A percentile compares a stretch with the other conserved stretches of the same genome.
Evolutionary conservation across 2,797 vertebrate species (phyloP).

Genomic region (Cacajao melanocephalus): DNA sequence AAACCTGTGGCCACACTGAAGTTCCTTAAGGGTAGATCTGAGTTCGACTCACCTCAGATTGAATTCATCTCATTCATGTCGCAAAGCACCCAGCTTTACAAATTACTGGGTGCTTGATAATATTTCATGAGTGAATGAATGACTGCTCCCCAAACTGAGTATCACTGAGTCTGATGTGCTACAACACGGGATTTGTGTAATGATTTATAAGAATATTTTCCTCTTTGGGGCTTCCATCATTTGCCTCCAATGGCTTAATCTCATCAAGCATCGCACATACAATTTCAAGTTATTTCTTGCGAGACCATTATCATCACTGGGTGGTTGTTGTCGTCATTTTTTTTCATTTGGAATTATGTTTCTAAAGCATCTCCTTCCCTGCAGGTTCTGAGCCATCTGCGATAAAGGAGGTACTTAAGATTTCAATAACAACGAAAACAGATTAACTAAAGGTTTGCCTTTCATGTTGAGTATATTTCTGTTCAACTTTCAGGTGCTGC

Average conservation of each 20-base stretch:
- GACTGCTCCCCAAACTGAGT: background rate
- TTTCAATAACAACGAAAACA: constrained; percentile 69
- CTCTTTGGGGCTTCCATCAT: constrained; percentile 22
- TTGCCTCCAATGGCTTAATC: constrained; percentile 68
- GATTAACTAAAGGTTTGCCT: constrained; percentile 69
- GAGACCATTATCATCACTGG: constrained; percentile 45
- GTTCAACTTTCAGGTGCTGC: constrained; percentile 46
- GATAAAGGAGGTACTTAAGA: constrained; percentile 67
- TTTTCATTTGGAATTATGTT: constrained; percentile 53
- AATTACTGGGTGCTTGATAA: background rate
- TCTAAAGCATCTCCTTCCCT: constrained; percentile 22
- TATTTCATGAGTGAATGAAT: background rate
- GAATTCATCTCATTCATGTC: background rate
- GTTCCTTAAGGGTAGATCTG: background rate
- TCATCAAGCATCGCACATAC: constrained; percentile 33
- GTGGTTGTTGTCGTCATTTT: background rate
- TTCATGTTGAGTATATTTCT: constrained; percentile 64
- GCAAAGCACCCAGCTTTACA: background rate
- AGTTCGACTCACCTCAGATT: background rate
- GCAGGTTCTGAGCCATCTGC: constrained; percentile 59
- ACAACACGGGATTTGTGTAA: background rate
- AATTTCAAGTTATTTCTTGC: constrained; percentile 52
- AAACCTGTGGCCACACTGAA: background rate
- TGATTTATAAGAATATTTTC: constrained; percentile 12
- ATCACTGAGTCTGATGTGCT: background rate